Evolutionary conservation across 2,888 invertebrate genomes (phyloP).

Genomic region (Eupithecia inturbata): DNA sequence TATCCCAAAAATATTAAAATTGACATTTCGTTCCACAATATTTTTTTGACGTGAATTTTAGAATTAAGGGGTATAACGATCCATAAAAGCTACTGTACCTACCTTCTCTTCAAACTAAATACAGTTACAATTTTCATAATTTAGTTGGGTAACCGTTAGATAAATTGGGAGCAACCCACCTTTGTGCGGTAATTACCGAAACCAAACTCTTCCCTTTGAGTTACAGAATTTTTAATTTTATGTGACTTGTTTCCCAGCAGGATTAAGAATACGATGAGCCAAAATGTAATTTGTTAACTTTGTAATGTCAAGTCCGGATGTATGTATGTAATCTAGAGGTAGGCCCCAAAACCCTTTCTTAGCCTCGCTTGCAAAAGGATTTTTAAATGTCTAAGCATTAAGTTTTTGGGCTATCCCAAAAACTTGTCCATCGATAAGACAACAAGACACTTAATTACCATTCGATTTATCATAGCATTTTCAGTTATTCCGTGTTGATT

Average conservation of each 20-base stretch:
- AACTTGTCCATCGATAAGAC: too few species aligned
- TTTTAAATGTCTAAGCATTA: background rate
- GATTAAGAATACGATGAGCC: background rate
- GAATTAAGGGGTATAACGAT: too few species aligned
- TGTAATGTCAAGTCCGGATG: background rate
- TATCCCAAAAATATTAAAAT: too few species aligned
- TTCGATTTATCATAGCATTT: background rate
- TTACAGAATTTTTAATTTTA: slow-evolving; percentile 8
- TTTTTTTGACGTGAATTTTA: too few species aligned
- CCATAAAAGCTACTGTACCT: too few species aligned
- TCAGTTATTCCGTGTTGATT: background rate
- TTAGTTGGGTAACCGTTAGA: background rate
- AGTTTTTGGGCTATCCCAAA: background rate
- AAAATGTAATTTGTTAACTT: background rate
- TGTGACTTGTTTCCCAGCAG: background rate
- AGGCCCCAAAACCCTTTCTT: background rate
- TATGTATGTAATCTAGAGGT: background rate
- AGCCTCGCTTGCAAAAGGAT: background rate
- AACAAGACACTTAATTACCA: too few species aligned
- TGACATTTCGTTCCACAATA: too few species aligned
- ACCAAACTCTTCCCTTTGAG: background rate
- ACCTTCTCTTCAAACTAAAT: background rate
- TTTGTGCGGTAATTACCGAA: slow-evolving; percentile 3
- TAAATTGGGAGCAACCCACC: background rate
- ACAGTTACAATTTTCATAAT: background rate